These are phyloP conservation scores for Papilio xuthus DNA, from an alignment of 1,140 invertebrate species.

Conservation along the genomic window DNA sequence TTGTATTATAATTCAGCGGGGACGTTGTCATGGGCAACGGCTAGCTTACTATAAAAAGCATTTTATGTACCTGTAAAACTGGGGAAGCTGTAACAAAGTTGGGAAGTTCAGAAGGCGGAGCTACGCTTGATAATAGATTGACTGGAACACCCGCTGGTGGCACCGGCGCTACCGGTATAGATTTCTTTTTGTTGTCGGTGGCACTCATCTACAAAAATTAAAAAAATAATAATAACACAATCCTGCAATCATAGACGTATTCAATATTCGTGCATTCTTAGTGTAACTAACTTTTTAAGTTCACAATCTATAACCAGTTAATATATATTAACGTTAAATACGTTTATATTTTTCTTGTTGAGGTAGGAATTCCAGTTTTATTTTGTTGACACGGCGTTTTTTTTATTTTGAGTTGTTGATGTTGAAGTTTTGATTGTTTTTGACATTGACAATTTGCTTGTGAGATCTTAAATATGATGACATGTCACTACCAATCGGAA, in stretches of 20 bases:
- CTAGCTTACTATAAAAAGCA: neutral
- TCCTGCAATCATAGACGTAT: neutral
- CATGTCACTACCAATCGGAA: neutral
- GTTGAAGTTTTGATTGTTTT: neutral
- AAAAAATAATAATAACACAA: neutral
- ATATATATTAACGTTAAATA: conserved; percentile 5
- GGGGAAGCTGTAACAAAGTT: conserved; percentile 78
- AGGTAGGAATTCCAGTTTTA: neutral
- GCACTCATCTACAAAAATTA: conserved; percentile 59
- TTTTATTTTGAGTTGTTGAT: conserved; percentile 32
- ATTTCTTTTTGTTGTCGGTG: conserved; percentile 63
- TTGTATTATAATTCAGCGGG: no score
- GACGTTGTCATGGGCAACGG: no score
- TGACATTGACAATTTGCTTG: conserved; percentile 5
- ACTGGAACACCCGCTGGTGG: conserved; percentile 60
- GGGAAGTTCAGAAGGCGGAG: conserved; percentile 82
- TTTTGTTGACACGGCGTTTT: conserved; percentile 8
- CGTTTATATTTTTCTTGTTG: neutral
- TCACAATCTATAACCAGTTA: neutral
- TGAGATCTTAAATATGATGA: conserved; percentile 12
- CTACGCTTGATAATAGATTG: conserved; percentile 82
- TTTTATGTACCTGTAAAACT: conserved; percentile 40
- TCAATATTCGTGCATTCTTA: neutral
- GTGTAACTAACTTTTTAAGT: neutral
- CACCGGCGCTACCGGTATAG: conserved; percentile 64